Conservation (phyloP, 2,797 vertebrate species). For the Gephyroberyx darwinii region DNA sequence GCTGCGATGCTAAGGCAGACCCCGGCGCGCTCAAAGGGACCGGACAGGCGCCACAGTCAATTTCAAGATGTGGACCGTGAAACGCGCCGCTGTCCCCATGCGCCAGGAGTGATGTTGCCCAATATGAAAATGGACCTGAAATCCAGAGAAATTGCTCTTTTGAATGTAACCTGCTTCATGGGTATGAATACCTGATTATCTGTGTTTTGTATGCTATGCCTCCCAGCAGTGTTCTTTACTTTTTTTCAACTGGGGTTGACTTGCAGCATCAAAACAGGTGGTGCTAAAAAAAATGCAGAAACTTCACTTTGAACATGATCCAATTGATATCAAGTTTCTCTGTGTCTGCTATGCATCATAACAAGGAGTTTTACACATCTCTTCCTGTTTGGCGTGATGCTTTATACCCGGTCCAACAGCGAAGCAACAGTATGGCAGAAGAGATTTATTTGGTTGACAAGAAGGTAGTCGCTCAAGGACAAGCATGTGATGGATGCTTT, state of each 20-base stretch:
- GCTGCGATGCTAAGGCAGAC: neutral
- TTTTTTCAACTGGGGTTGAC: no score
- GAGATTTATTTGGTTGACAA: constrained; percentile 18
- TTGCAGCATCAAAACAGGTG: no score
- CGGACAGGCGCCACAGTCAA: neutral
- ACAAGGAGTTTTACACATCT: neutral
- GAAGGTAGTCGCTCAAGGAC: constrained; percentile 10
- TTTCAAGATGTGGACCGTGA: neutral
- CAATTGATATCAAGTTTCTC: neutral
- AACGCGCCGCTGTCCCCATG: no score
- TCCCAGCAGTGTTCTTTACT: no score
- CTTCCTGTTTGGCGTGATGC: neutral
- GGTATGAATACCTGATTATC: no score
- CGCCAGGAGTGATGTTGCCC: no score
- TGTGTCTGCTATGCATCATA: neutral
- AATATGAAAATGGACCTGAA: no score
- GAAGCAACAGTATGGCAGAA: neutral
- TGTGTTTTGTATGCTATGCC: no score
- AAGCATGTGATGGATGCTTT: neutral
- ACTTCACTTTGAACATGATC: neutral
- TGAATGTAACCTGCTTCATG: no score
- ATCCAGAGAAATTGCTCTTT: no score
- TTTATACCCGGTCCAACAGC: neutral
- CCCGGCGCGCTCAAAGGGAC: neutral
- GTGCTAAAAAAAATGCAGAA: neutral